Base-by-base conservation (phyloP, 2,888 invertebrate species). In the Matsumyia berberina region DNA sequence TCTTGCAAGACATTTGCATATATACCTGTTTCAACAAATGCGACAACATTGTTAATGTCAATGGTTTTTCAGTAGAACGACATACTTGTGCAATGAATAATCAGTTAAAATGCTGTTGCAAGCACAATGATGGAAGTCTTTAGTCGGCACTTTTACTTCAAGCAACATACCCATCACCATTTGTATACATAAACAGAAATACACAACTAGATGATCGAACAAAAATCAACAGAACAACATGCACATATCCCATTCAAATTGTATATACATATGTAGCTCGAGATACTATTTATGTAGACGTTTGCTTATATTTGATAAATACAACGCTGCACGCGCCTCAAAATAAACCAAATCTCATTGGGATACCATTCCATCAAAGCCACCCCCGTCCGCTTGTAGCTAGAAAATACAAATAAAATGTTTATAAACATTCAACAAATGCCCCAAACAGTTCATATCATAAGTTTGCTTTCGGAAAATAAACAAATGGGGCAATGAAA, bases 381-480 rank as follows among this genome's bases (percentile, higher is more conserved):
- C 29, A 46, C 55, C 39, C 60, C 46, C 66, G 29, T 19, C 37
- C 12, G 5, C 35, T 24, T 24, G 46, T 24, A 33, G 37, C 17
- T 33, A 57, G 51, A 37, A 11, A 35, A 81, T 64, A 49, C 66
- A 82, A 77, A 67, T 62, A 53, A 57, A 77, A 78, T 83, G 78
- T 83, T 83, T 83, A 74, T 79, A 78, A 83, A 83, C 78, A 83
- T 77, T 81, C 39, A 73, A 74, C 29, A 64, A 66, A 58, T 67
- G 53, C 73, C 42, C 42, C 55, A 66, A 60, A 62, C 55, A 42
- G 12, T 29, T 76, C 37, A 44, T 35, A 64, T 64, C 66, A 69
- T 78, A 78, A 74, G 78, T 57, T 24, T 17, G 51, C 53, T 78
- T 46, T 73, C 9, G 66, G 29, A 67, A 78, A 83, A 83, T 67